Conservation (phyloP, 2,888 invertebrate genomes). For the Ypsolopha scabrella region DNA sequence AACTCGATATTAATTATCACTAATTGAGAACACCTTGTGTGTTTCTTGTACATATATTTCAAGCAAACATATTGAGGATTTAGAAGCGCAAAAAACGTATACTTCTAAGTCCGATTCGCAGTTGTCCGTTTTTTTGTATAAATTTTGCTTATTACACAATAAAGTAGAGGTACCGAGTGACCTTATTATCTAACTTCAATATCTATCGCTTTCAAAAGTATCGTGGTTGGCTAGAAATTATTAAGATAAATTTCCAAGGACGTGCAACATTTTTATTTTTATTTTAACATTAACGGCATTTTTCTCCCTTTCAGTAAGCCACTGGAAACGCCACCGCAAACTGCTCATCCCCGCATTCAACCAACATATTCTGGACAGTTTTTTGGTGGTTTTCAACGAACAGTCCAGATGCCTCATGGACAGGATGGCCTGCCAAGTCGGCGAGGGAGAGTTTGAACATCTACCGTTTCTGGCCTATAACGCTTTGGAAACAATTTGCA, state of each 20-base stretch:
- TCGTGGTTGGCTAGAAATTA: neutral
- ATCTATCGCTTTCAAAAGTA: neutral
- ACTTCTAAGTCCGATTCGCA: no score
- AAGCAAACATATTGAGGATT: no score
- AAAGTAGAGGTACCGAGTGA: no score
- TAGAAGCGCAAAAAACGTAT: no score
- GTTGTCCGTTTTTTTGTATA: no score
- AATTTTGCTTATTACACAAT: no score
- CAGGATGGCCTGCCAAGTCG: conserved; percentile 1
- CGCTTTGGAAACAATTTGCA: conserved; percentile 5
- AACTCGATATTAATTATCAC: no score
- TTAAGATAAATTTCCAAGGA: no score
- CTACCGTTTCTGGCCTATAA: neutral
- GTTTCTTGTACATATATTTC: no score
- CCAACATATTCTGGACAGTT: conserved; percentile 7
- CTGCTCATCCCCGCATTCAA: conserved; percentile 8
- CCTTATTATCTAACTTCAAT: no score
- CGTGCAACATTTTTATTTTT: neutral
- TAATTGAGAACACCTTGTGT: no score
- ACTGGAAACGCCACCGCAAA: conserved; percentile 9
- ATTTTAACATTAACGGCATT: neutral
- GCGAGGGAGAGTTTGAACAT: neutral
- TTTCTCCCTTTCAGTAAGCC: conserved; percentile 9
- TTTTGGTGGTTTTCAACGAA: conserved; percentile 5
- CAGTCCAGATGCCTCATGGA: conserved; percentile 1